Evolutionary conservation across 2,888 invertebrate species (phyloP), one percentile per base, ranked within the genome.

Genomic region (Aphidius colemani): DNA sequence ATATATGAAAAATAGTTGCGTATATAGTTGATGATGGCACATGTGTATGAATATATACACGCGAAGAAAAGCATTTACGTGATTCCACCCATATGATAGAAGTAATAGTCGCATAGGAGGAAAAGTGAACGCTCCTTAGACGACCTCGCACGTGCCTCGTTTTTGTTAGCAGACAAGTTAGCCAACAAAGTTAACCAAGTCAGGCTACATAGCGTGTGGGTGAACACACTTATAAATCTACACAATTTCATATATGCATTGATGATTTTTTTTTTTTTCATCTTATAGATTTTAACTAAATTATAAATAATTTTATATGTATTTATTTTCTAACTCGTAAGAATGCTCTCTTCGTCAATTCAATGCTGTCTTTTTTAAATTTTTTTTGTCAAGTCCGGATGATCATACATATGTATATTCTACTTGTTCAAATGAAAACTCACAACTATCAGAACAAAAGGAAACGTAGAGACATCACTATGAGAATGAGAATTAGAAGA

Each of bases 141-240:
- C 66, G 66, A 64, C 63, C 63, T 59, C 65, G 69, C 69, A 68
- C 69, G 69, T 69, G 69, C 68, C 68, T 68, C 65, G 68, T 66
- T 69, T 69, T 69, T 67, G 64, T 68, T 69, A 69, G 64, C 50
- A 63, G 64, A 45, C 40, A 18, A 48, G 44, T 56, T 55, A 53
- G 59, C 59, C 55, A 57, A 45, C 49, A 56, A 50, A 41, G 61
- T 65, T 59, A 66, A 64, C 59, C 65, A 65, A 66, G 66, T 64
- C 65, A 57, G 59, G 18, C 60, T 44, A 45, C 18, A 41, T 63
- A 40, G 11, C 41, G 56, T 64, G 56, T 60, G 55, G 55, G 60
- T 64, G 64, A 57, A 57, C 41, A 60, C 60, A 56, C 66, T 60
- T 63, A 64, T 60, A 60, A 61, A 57, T 43, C 7, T 46, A 43